A percentile compares a stretch with the other conserved stretches of the same genome.
phyloP scores from a whole-genome alignment of 1,140 invertebrate species.

The Papilio xuthus region DNA sequence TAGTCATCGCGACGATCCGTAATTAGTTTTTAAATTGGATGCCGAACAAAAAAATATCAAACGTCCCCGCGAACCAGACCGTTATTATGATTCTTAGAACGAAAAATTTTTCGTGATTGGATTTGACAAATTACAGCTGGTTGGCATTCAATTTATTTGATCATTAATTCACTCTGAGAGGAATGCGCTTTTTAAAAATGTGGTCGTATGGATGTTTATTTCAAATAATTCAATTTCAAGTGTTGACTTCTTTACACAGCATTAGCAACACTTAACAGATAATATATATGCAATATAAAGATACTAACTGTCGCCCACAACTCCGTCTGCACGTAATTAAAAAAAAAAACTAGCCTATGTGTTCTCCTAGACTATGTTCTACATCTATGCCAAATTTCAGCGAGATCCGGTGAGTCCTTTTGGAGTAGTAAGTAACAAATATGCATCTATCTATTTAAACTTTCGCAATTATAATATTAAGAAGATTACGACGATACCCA shows the following conservation, averaged over 20 bases:
- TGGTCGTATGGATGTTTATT: slow-evolving; percentile 3
- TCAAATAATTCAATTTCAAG: background rate
- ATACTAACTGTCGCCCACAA: no score
- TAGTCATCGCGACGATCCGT: slow-evolving; percentile 66
- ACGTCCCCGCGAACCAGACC: slow-evolving; percentile 58
- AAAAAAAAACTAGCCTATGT: no score
- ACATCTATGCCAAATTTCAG: no score
- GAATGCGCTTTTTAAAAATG: slow-evolving; percentile 2
- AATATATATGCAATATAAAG: no score
- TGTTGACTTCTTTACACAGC: background rate
- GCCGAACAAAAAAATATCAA: slow-evolving; percentile 58
- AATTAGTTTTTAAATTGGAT: slow-evolving; percentile 79
- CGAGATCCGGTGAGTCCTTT: no score
- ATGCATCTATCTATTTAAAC: no score
- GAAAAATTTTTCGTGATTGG: slow-evolving; percentile 65
- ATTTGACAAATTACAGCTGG: slow-evolving; percentile 72
- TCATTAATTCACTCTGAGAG: slow-evolving; percentile 48
- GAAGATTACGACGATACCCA: background rate
- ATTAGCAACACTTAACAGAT: no score
- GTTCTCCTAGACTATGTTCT: no score
- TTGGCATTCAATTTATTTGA: slow-evolving; percentile 55
- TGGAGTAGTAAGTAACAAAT: no score
- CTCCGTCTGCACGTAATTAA: no score
- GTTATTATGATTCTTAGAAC: slow-evolving; percentile 67
- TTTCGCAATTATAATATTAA: no score